Evolutionary conservation across 2,797 vertebrate species (phyloP).

Genomic region (Corythornis leucogaster): DNA sequence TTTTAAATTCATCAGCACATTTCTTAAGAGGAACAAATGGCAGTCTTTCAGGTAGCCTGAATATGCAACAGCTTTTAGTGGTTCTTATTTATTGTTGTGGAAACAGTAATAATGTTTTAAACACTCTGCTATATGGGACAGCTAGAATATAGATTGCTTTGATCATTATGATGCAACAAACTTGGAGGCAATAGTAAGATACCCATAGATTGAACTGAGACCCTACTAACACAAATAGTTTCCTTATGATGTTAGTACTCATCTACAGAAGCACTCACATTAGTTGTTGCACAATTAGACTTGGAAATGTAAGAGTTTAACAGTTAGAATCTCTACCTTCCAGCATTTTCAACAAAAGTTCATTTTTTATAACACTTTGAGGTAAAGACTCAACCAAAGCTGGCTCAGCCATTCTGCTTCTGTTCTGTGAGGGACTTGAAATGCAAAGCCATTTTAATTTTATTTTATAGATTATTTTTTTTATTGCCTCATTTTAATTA

Average conservation of each 20-base stretch:
- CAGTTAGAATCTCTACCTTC: neutral
- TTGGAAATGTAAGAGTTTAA: neutral
- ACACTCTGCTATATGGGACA: neutral
- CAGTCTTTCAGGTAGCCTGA: neutral
- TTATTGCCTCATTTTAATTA: neutral
- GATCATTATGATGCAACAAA: neutral
- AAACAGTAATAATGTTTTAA: neutral
- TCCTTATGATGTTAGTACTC: neutral
- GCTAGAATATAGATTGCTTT: neutral
- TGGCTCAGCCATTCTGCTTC: neutral
- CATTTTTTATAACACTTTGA: neutral
- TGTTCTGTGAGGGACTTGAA: neutral
- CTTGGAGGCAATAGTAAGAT: neutral
- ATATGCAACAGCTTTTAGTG: slow-evolving; percentile 17
- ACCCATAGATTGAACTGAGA: neutral
- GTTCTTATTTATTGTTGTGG: slow-evolving; percentile 11
- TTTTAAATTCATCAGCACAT: neutral
- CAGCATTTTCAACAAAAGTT: neutral
- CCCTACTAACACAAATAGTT: neutral
- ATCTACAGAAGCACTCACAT: neutral
- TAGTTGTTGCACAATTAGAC: neutral
- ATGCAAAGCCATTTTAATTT: neutral
- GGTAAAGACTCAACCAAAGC: neutral
- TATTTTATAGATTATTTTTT: neutral
- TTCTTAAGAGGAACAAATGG: slow-evolving; percentile 19